Base-by-base conservation (phyloP, 2,797 vertebrate species). In the Nasua narica region DNA sequence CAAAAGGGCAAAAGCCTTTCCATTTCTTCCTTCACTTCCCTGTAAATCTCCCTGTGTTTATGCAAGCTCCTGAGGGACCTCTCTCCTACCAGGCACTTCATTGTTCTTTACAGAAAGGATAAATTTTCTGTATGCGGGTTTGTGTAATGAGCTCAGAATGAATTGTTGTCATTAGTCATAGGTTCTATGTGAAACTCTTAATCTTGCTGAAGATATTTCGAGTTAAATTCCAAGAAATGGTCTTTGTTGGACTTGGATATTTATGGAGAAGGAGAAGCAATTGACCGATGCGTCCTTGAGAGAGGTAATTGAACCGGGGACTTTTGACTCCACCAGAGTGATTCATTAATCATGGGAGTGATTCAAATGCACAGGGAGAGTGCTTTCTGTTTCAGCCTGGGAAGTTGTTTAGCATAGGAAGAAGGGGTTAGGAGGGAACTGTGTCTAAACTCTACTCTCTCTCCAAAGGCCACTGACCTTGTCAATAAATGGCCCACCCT, bases 201-300 rank as follows among this genome's bases (percentile, higher is more conserved):
- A 96, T 96, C 96, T 94, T 83, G 58, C 86, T 58, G 88, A 79
- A 96, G 82, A 95, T 84, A 91, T 94, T 97, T 96, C 23, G 0
- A 94, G 79, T 82, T 96, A 76, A 86, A 94, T 90, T 95, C 88
- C 94, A 95, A 96, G 83, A 96, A 97, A 89, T 3, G 9, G 14
- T 91, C 78, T 88, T 94, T 46, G 7, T 82, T 95, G 85, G 77
- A 94, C 86, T 69, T 65, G 11, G 37, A 29, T 95, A 86, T 92
- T 96, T 96, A 95, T 83, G 86, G 82, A 86, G 65, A 90, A 88
- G 67, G 88, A 95, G 93, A 96, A 91, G 91, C 94, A 58, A 92
- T 65, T 97, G 97, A 70, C 92, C 93, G 19, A 0, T 65, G 0
- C 29, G 86, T 94, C 96, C 97, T 97, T 97, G 85, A 85, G n/a